Conservation (phyloP, 1,140 invertebrate genomes). For the Hycleus cichorii region DNA sequence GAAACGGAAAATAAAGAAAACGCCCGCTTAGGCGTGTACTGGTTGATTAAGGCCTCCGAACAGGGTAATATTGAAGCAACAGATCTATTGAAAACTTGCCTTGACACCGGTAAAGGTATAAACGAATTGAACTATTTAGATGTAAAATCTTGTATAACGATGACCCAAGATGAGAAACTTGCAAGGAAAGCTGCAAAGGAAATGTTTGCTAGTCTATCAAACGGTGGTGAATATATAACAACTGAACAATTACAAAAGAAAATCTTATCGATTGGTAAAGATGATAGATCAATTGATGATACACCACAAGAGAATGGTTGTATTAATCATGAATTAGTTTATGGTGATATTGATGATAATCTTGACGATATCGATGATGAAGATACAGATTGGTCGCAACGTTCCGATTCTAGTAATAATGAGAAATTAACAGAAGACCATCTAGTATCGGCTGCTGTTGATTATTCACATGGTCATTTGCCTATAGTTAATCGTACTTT, state of each 20-base stretch:
- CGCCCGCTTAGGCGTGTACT: conserved; percentile 67
- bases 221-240: conserved; percentile 78
- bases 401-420: conserved; percentile 47
- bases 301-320: conserved; percentile 33
- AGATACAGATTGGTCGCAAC: conserved; percentile 34
- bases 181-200: conserved; percentile 75
- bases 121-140: conserved; percentile 74
- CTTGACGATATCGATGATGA: conserved; percentile 30
- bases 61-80: conserved; percentile 84
- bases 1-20: conserved; percentile 55
- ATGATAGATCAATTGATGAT: conserved; percentile 37
- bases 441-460: conserved; percentile 70
- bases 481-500: conserved; percentile 67
- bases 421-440: conserved; percentile 72
- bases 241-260: conserved; percentile 65
- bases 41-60: conserved; percentile 82
- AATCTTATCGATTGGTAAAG: conserved; percentile 57
- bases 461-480: conserved; percentile 69
- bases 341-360: conserved; percentile 24
- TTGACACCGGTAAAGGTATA: conserved; percentile 68
- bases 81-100: conserved; percentile 68
- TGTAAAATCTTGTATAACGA: conserved; percentile 73
- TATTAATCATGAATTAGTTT: conserved; percentile 29
- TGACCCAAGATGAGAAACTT: conserved; percentile 76
- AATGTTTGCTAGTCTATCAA: conserved; percentile 72